Evolutionary conservation across 2,888 invertebrate genomes (phyloP).

Genomic region (Pandemis heparana): DNA sequence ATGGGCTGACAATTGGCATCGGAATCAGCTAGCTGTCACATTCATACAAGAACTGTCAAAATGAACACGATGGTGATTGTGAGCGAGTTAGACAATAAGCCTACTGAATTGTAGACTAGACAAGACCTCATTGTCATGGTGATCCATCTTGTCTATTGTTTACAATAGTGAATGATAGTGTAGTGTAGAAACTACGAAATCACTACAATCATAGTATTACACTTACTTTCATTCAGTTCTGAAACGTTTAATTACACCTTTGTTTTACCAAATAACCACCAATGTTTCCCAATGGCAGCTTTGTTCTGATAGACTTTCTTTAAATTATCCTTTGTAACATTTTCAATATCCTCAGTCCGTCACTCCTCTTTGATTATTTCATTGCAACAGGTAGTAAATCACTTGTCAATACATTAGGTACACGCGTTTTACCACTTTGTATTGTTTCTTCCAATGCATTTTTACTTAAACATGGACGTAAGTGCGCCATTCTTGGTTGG

Average conservation of each 20-base stretch:
- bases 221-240: background rate
- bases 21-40: too few species aligned
- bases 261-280: background rate
- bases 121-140: background rate
- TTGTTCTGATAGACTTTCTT: background rate
- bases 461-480: background rate
- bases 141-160: background rate
- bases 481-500: constrained; percentile 6
- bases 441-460: constrained; percentile 8
- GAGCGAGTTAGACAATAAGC: too few species aligned
- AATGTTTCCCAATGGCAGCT: background rate
- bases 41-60: too few species aligned
- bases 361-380: background rate
- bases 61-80: too few species aligned
- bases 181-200: background rate
- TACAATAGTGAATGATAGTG: background rate
- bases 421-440: background rate
- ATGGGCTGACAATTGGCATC: too few species aligned
- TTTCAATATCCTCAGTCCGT: background rate
- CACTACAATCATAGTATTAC: background rate
- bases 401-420: background rate
- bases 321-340: background rate
- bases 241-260: too few species aligned
- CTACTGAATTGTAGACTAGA: background rate
- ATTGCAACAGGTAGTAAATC: background rate